Base-by-base conservation (phyloP, 2,888 invertebrate species). In the Cerastis leucographa region DNA sequence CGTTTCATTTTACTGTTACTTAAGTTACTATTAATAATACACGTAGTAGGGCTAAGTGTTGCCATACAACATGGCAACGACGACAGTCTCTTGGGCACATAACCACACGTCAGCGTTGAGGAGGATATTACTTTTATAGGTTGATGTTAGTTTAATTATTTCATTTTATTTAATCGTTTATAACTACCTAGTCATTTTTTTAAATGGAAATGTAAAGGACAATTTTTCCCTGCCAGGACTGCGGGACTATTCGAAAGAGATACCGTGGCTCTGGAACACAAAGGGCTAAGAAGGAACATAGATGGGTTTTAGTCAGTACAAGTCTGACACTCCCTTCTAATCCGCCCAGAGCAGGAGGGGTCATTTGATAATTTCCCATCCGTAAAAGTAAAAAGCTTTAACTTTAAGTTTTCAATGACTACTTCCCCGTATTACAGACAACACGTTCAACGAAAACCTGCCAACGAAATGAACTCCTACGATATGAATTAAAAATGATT, bases 401-500 rank as follows among this genome's bases (percentile, higher is more conserved):
- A 0, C n/a, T 76, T 14, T 0, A 68, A 68, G 9, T 66, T 44
- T 44, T 72, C 61, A 67, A 73, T 65, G 46, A 29, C 25, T 35
- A n/a, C 17, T 9, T 67, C 59, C 54, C n/a, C 40, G 17, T 62
- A 40, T 54, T 14, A 56, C 67, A 74, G 22, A 69, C 25, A 54
- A 25, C n/a, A 68, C 61, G 67, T 73, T 73, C 66, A 68, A 80
- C 59, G 40, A 42, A 67, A 71, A 74, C 46, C 67, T 80, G 40
- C 62, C 74, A 83, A 69, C 76, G 56, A 84, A 81, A 80, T 80
- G 81, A 85, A 76, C 78, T 70, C 66, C 65, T 49, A 69, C 66
- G 59, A 76, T 67, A 78, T 74, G 76, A 84, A 81, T 76, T 74
- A 78, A 78, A 80, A 81, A 78, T 87, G 22, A 77, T 74, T 76